phyloP scores from a whole-genome alignment of 2,797 vertebrate species.

The Zenarchopterus dispar region DNA sequence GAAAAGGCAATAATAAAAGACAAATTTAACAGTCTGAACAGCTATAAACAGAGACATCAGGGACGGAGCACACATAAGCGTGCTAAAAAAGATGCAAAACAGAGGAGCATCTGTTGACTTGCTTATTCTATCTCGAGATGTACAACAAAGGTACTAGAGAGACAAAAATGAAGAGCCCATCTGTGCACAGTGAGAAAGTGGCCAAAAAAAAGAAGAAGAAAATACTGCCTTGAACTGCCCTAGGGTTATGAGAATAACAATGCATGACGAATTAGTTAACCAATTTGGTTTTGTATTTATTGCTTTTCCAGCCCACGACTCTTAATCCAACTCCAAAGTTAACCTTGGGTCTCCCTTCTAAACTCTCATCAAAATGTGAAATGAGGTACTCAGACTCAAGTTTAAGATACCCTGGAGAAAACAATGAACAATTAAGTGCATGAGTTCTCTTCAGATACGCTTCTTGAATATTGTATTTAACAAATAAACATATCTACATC shows the following conservation, averaged over 20 bases:
- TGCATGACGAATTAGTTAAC: not conserved
- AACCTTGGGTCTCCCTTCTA: not conserved
- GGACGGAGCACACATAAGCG: slow-evolving; percentile 5
- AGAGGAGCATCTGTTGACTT: slow-evolving; percentile 7
- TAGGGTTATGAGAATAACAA: slow-evolving; percentile 10
- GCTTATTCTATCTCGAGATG: not conserved
- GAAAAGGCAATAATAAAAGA: slow-evolving; percentile 33
- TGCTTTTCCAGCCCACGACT: not conserved
- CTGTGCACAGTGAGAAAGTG: too few species aligned
- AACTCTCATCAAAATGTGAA: slow-evolving; percentile 11
- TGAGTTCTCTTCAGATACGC: slow-evolving; percentile 12
- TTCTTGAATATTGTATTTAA: slow-evolving; percentile 35
- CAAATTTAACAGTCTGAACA: slow-evolving; percentile 32
- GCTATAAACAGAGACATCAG: slow-evolving; percentile 28
- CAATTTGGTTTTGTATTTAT: not conserved
- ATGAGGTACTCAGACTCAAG: not conserved
- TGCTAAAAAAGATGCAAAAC: slow-evolving; percentile 15
- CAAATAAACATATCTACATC: slow-evolving; percentile 46
- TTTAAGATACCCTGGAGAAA: slow-evolving; percentile 17
- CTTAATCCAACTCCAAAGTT: not conserved
- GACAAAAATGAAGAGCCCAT: not conserved
- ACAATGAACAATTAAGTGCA: slow-evolving; percentile 17
- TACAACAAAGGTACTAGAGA: slow-evolving; percentile 4
- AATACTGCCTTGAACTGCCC: not conserved
- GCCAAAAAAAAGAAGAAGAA: too few species aligned